phyloP scores from a whole-genome alignment of 2,797 vertebrate species.

The Aplochiton taeniatus region DNA sequence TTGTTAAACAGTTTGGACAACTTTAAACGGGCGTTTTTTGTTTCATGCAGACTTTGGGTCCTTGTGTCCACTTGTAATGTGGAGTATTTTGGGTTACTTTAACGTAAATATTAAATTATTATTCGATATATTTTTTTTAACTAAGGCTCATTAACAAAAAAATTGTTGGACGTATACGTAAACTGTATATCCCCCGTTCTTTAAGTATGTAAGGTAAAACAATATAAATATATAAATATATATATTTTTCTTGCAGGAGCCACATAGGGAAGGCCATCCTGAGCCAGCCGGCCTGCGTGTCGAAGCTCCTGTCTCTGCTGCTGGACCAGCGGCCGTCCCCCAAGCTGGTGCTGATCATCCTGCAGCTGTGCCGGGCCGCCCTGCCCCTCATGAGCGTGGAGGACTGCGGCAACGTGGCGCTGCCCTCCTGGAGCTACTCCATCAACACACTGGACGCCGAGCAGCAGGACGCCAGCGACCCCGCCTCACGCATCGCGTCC shows the following conservation, averaged over 20 bases:
- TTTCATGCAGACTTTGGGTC: no score
- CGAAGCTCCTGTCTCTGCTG: slow-evolving; percentile 94
- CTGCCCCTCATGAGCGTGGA: slow-evolving; percentile 98
- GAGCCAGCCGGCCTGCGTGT: slow-evolving; percentile 97
- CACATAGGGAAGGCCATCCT: slow-evolving; percentile 98
- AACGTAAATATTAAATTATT: no score
- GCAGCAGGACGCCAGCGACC: slow-evolving; percentile 93
- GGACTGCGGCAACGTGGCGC: slow-evolving; percentile 95
- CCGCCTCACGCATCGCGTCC: slow-evolving; percentile 94
- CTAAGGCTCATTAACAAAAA: no score
- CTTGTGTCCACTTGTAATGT: no score
- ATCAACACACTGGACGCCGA: slow-evolving; percentile 90
- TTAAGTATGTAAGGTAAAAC: neutral
- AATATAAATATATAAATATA: neutral
- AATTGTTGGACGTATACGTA: neutral
- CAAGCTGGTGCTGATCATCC: slow-evolving; percentile 97
- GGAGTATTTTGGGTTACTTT: no score
- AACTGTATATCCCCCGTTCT: neutral
- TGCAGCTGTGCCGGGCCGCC: slow-evolving; percentile 93
- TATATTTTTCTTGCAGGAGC: slow-evolving; percentile 77
- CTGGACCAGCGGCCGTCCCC: slow-evolving; percentile 97
- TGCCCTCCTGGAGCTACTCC: slow-evolving; percentile 97
- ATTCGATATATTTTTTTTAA: no score
- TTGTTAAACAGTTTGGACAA: no score
- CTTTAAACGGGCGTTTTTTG: no score